Percentiles rank a stretch among this genome's conserved stretches.
phyloP scores from a whole-genome alignment of 2,888 invertebrate species.

The Mesorhabditis spiculigera region DNA sequence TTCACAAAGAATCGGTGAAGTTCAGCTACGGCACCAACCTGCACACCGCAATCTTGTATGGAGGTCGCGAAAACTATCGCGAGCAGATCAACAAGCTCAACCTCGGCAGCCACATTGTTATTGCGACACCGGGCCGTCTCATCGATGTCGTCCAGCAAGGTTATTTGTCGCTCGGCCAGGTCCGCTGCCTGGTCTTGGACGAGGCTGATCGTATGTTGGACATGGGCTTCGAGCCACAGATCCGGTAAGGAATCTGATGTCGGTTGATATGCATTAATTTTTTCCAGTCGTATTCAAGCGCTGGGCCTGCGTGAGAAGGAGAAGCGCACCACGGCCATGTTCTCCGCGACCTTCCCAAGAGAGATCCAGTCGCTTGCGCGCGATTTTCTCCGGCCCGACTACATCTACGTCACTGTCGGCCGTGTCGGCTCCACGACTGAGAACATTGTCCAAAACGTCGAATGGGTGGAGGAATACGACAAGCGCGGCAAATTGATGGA shows the following conservation, averaged over 20 bases:
- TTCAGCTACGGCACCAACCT: slow-evolving; percentile 86
- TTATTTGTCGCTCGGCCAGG: slow-evolving; percentile 80
- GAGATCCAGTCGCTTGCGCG: slow-evolving; percentile 94
- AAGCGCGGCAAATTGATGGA: slow-evolving; percentile 93
- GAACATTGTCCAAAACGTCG: slow-evolving; percentile 89
- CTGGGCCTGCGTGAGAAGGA: slow-evolving; percentile 80
- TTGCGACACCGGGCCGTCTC: slow-evolving; percentile 95
- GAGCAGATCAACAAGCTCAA: slow-evolving; percentile 57
- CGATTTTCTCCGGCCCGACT: slow-evolving; percentile 88
- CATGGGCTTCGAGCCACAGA: slow-evolving; percentile 98
- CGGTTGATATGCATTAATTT: neutral
- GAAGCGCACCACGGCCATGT: slow-evolving; percentile 96
- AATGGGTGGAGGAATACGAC: slow-evolving; percentile 97
- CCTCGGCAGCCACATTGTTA: slow-evolving; percentile 70
- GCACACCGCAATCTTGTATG: slow-evolving; percentile 94
- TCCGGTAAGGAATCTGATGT: slow-evolving; percentile 13
- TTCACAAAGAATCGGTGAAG: slow-evolving; percentile 41
- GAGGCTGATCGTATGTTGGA: slow-evolving; percentile 99
- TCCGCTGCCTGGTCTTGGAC: slow-evolving; percentile 82
- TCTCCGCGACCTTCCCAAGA: slow-evolving; percentile 98
- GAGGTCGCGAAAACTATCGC: slow-evolving; percentile 68
- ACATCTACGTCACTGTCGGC: slow-evolving; percentile 97
- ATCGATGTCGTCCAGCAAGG: slow-evolving; percentile 83
- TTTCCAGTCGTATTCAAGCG: neutral
- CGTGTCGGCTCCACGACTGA: slow-evolving; percentile 98